A percentile compares a stretch with the other conserved stretches of the same genome.
These are phyloP conservation scores for Temnothorax rugatulus DNA, from an alignment of 2,888 invertebrate species.

Conservation along the genomic window DNA sequence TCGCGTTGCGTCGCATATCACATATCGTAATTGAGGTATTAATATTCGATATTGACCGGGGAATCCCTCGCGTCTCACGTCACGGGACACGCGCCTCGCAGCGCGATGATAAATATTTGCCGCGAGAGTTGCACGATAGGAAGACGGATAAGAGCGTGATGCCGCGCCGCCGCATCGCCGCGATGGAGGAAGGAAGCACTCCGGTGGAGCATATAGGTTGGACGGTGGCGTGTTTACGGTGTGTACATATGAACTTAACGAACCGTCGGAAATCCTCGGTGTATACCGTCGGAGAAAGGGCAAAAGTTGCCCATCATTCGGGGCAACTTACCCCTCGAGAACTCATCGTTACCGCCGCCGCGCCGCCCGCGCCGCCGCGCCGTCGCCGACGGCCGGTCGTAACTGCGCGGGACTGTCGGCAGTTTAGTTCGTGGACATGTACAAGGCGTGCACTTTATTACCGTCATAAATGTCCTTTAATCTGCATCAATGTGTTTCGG, in stretches of 20 bases:
- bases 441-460: slow-evolving; percentile 4
- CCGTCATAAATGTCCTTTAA: slow-evolving; percentile 39
- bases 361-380: neutral
- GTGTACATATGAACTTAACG: slow-evolving; percentile 47
- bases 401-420: slow-evolving; percentile 34
- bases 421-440: slow-evolving; percentile 22
- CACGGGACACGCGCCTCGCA: neutral
- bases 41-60: slow-evolving; percentile 15
- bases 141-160: slow-evolving; percentile 12
- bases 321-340: slow-evolving; percentile 32
- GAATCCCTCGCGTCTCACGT: neutral
- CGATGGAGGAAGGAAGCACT: neutral
- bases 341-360: slow-evolving; percentile 22
- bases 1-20: neutral
- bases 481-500: slow-evolving; percentile 11
- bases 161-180: too few relatives aligned
- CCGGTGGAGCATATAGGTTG: neutral
- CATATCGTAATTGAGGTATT: slow-evolving; percentile 5
- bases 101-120: slow-evolving; percentile 41
- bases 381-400: neutral
- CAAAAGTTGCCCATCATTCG: slow-evolving; percentile 50
- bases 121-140: slow-evolving; percentile 5
- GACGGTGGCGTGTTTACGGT: slow-evolving; percentile 34
- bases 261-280: slow-evolving; percentile 29
- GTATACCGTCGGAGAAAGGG: slow-evolving; percentile 44